Evolutionary conservation across 2,797 vertebrate genomes (phyloP).

Genomic region (Ctenopoma multispine): DNA sequence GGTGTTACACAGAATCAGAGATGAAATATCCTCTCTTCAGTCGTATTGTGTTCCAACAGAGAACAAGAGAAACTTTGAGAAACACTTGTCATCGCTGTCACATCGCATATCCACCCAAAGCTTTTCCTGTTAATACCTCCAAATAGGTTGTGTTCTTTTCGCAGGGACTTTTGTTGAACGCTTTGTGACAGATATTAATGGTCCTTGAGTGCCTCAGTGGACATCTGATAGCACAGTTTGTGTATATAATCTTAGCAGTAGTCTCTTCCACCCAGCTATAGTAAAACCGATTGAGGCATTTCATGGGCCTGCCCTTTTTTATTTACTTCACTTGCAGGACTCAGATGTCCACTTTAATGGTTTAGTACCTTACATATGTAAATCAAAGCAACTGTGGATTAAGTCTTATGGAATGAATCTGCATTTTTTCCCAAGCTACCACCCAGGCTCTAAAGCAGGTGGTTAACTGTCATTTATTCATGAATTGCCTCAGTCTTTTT

Average conservation of each 20-base stretch:
- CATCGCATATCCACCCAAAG: constrained; percentile 29
- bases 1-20: constrained; percentile 14
- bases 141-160: constrained; percentile 35
- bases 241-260: constrained; percentile 49
- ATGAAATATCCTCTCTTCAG: background rate
- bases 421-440: constrained; percentile 21
- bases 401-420: background rate
- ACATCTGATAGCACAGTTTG: constrained; percentile 64
- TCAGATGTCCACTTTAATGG: background rate
- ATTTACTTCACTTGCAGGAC: constrained; percentile 35
- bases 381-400: background rate
- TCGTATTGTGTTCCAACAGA: constrained; percentile 48
- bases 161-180: constrained; percentile 20
- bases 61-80: constrained; percentile 39
- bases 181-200: constrained; percentile 67
- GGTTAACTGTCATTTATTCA: constrained; percentile 19
- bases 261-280: constrained; percentile 7
- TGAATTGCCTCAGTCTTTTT: constrained; percentile 21
- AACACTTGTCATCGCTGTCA: constrained; percentile 50
- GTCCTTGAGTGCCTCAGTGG: constrained; percentile 49
- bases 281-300: constrained; percentile 38
- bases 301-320: constrained; percentile 20
- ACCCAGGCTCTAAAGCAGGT: constrained; percentile 27
- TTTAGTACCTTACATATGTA: background rate
- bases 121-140: constrained; percentile 38